Conservation (phyloP, 2,888 invertebrate species). For the Timema cristinae region DNA sequence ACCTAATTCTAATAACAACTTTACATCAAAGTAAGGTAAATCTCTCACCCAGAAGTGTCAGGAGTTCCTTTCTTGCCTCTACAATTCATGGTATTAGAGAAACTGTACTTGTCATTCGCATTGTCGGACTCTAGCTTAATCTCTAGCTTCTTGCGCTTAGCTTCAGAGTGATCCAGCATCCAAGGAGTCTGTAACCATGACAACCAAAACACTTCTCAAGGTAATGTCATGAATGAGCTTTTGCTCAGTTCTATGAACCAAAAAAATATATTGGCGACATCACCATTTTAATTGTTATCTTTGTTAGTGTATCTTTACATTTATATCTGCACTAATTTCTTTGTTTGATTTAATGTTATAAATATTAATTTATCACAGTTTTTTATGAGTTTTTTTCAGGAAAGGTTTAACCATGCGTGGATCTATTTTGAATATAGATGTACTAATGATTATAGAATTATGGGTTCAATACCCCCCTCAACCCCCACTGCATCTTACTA, state of each 20-base stretch:
- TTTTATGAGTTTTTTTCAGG: too few relatives aligned
- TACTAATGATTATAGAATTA: too few relatives aligned
- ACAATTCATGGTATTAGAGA: conserved; percentile 49
- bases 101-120: conserved; percentile 64
- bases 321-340: conserved; percentile 5
- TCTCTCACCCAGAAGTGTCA: conserved; percentile 1
- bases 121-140: conserved; percentile 71
- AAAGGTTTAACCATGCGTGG: too few relatives aligned
- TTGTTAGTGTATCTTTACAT: too few relatives aligned
- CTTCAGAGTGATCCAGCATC: conserved; percentile 48
- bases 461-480: too few relatives aligned
- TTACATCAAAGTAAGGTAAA: background rate
- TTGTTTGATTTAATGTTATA: too few relatives aligned
- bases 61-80: conserved; percentile 27
- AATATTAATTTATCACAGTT: too few relatives aligned
- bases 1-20: too few relatives aligned
- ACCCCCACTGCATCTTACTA: too few relatives aligned
- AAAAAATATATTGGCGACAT: conserved; percentile 5
- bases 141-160: conserved; percentile 58
- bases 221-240: too few relatives aligned
- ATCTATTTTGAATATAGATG: too few relatives aligned
- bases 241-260: background rate
- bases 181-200: conserved; percentile 33
- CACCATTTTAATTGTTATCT: too few relatives aligned
- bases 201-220: background rate